A percentile compares a stretch with the other conserved stretches of the same genome.
Evolutionary conservation across 2,888 invertebrate species (phyloP).

Genomic region (Dioctria rufipes): DNA sequence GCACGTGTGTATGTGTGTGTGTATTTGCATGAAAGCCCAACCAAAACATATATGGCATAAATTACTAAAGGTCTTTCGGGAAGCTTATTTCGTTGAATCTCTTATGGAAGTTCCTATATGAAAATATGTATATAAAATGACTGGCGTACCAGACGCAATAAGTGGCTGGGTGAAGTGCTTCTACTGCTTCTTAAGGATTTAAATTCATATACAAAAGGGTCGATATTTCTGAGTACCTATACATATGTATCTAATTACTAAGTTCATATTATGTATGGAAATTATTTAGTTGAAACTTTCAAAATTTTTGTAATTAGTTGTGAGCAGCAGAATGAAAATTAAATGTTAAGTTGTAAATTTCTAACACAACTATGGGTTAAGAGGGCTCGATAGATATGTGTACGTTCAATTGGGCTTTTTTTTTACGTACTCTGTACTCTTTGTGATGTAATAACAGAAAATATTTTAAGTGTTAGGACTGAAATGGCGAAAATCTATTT

Average conservation of each 20-base stretch:
- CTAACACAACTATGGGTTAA: not conserved
- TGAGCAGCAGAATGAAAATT: conserved; percentile 42
- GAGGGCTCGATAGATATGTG: too few species aligned
- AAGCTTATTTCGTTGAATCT: conserved; percentile 41
- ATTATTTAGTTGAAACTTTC: conserved; percentile 50
- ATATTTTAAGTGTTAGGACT: too few species aligned
- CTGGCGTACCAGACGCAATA: conserved; percentile 47
- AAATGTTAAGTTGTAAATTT: conserved; percentile 16
- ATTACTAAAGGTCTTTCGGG: conserved; percentile 33
- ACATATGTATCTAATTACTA: too few species aligned
- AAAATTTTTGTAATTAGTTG: conserved; percentile 51
- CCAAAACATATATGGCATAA: conserved; percentile 21
- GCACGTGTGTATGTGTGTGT: not conserved
- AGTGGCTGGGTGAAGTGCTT: conserved; percentile 51
- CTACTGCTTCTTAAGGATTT: conserved; percentile 43
- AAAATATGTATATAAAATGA: not conserved
- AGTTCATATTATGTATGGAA: conserved; percentile 23
- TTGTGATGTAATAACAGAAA: too few species aligned
- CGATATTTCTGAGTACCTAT: conserved; percentile 21
- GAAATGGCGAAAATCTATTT: too few species aligned
- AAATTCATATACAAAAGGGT: conserved; percentile 29
- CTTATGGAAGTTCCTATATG: not conserved
- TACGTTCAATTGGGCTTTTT: too few species aligned
- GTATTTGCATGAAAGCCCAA: not conserved
- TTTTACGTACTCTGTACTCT: too few species aligned